Evolutionary conservation across 2,113 vertebrate species (phyloP), one percentile per base, ranked within the genome.

Genomic region (Callipepla californica): DNA sequence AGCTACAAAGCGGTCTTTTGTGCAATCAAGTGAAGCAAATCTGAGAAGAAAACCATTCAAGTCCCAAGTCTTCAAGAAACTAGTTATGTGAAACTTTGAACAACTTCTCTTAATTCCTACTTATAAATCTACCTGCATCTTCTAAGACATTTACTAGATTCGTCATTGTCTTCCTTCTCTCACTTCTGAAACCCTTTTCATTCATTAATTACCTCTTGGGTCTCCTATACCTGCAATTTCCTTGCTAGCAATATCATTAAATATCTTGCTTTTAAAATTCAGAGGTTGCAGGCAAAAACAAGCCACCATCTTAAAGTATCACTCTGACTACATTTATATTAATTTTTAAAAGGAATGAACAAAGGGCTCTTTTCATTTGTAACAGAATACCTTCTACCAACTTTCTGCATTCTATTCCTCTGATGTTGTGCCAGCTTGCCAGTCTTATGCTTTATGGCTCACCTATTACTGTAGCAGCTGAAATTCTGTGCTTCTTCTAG

Each of bases 21-120:
- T 81, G 72, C 61, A 84, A 58, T 3, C 30, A 80, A 88, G 61
- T 63, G 93, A 91, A 91, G 68, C 57, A 88, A 94, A 81, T 67
- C 40, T 47, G 53, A 90, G 59, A 90, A 79, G 40, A 90, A 92
- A 90, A 67, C 57, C 69, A 79, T 85, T 88, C 32, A 69, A 93
- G 53, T 76, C 83, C 55, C n/a, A 57, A 78, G 48, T 44, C 28
- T 93, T 93, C 66, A 87, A 89, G 62, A 23, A 81, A 44, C 17
- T 88, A 76, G 32, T 45, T 50, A 67, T 2, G 19, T 34, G 20
- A 72, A 83, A 87, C n/a, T 92, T 79, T 40, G 34, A 34, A 89
- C 63, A 79, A 44, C 38, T 69, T 67, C 40, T 80, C 90, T 69
- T 78, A 89, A 80, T 72, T 75, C 38, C 47, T 40, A 14, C 36